These are phyloP conservation scores for Agriopis leucophaearia DNA, from an alignment of 2,888 invertebrate species.

Conservation along the genomic window DNA sequence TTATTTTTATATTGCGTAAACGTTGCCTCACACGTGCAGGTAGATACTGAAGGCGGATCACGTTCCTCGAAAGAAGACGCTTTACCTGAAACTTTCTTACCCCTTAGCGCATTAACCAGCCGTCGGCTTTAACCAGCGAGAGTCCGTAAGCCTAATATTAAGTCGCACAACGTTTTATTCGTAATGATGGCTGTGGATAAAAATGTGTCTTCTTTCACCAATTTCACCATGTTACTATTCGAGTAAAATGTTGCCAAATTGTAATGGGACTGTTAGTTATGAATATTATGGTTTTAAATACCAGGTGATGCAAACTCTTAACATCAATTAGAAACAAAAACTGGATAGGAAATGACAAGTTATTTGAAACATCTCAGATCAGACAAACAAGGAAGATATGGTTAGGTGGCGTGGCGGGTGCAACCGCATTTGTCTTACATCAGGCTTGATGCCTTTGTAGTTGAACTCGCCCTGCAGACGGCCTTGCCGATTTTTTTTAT, in stretches of 20 bases:
- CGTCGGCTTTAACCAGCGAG: slow-evolving; percentile 65
- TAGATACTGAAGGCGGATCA: slow-evolving; percentile 74
- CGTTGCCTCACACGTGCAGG: slow-evolving; percentile 21
- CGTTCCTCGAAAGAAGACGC: slow-evolving; percentile 81
- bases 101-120: slow-evolving; percentile 84
- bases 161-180: slow-evolving; percentile 53
- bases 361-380: too few relatives aligned
- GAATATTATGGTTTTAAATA: too few relatives aligned
- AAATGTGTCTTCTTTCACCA: slow-evolving; percentile 22
- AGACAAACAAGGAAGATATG: too few relatives aligned
- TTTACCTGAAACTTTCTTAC: slow-evolving; percentile 83
- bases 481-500: too few relatives aligned
- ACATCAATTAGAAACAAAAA: too few relatives aligned
- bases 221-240: not conserved
- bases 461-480: too few relatives aligned
- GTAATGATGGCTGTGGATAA: slow-evolving; percentile 30
- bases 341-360: too few relatives aligned
- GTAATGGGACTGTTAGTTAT: too few relatives aligned
- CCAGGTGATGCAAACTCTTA: too few relatives aligned
- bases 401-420: too few relatives aligned
- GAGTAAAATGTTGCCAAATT: not conserved
- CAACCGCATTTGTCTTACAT: too few relatives aligned
- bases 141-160: slow-evolving; percentile 58
- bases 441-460: too few relatives aligned
- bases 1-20: slow-evolving; percentile 35